Conservation (phyloP, 2,888 invertebrate species). For the Hyles lineata region DNA sequence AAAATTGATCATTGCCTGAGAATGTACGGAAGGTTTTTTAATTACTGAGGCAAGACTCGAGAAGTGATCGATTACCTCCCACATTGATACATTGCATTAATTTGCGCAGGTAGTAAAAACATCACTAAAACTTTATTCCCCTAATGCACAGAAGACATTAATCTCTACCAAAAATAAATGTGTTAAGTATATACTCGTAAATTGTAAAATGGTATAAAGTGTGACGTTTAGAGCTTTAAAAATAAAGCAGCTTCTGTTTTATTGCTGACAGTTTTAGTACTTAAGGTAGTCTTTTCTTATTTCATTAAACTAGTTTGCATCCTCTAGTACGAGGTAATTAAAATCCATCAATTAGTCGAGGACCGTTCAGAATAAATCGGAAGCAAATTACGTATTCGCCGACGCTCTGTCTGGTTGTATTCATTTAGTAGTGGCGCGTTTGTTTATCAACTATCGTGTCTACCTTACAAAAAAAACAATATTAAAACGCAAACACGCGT, state of each 20-base stretch:
- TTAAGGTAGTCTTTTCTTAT: neutral
- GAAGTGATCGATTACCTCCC: neutral
- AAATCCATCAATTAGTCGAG: neutral
- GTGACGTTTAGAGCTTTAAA: constrained; percentile 56
- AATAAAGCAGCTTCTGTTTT: constrained; percentile 50
- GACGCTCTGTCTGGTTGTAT: constrained; percentile 1
- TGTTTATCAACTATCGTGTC: neutral
- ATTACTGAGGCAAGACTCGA: neutral
- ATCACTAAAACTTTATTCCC: neutral
- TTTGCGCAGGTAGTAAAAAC: neutral
- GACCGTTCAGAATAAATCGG: neutral
- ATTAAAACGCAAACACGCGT: neutral
- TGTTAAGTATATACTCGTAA: constrained; percentile 45
- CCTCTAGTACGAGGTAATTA: neutral
- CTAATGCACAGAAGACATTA: constrained; percentile 33
- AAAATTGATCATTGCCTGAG: no score
- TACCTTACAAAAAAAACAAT: neutral
- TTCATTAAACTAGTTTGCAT: constrained; percentile 4
- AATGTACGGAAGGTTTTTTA: neutral
- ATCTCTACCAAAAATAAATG: constrained; percentile 32
- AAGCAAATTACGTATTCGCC: neutral
- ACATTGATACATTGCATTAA: neutral
- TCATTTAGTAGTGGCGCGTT: neutral
- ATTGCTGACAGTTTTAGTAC: constrained; percentile 31
- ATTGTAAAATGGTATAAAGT: constrained; percentile 52